These are phyloP conservation scores for Ophion obscuratus DNA, from an alignment of 2,888 invertebrate species.

Conservation along the genomic window DNA sequence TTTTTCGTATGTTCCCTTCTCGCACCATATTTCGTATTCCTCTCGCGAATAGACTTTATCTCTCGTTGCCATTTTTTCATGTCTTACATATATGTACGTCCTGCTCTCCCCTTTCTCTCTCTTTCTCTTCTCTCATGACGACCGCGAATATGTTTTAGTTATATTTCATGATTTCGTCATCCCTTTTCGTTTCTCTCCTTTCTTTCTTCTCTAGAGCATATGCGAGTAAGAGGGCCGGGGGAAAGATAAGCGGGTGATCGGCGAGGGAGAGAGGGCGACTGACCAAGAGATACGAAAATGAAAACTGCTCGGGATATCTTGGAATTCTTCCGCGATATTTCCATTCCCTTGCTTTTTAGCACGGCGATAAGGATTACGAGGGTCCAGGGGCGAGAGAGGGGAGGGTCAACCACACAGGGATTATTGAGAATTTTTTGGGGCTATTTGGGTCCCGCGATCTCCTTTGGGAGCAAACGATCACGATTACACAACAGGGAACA, in stretches of 20 bases:
- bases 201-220: constrained; percentile 27
- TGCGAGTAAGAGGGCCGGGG: constrained; percentile 7
- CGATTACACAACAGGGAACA: too few relatives aligned
- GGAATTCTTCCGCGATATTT: constrained; percentile 38
- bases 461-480: too few relatives aligned
- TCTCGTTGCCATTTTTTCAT: constrained; percentile 70
- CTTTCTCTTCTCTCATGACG: constrained; percentile 78
- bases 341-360: constrained; percentile 1
- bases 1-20: constrained; percentile 47
- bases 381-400: not conserved
- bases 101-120: constrained; percentile 80
- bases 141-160: constrained; percentile 83
- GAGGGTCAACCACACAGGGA: not conserved
- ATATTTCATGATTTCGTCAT: constrained; percentile 82
- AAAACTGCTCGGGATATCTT: constrained; percentile 62
- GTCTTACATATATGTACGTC: constrained; percentile 44
- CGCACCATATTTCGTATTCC: constrained; percentile 82
- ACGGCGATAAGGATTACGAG: constrained; percentile 36
- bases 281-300: constrained; percentile 59
- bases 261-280: constrained; percentile 2
- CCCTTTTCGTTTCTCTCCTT: constrained; percentile 36
- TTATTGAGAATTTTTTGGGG: too few relatives aligned
- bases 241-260: not conserved
- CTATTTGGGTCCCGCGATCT: not conserved
- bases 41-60: constrained; percentile 77